phyloP scores from a whole-genome alignment of 2,113 vertebrate genomes.

The Tamias sibiricus region DNA sequence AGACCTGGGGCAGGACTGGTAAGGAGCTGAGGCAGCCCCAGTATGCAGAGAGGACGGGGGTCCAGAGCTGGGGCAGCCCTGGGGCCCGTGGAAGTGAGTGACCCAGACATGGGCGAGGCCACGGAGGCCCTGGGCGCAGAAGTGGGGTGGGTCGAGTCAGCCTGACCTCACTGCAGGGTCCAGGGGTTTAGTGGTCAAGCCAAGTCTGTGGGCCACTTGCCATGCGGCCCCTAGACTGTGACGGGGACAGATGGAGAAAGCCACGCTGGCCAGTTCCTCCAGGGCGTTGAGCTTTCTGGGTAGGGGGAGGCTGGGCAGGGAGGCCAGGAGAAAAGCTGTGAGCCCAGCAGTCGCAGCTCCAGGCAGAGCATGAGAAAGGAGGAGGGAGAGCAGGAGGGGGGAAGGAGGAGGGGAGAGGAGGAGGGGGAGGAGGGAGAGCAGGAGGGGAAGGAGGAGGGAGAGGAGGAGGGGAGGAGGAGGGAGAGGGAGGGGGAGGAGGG shows the following conservation, averaged over 20 bases:
- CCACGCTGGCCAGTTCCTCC: background rate
- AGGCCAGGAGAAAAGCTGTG: background rate
- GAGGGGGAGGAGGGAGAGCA: too few species aligned
- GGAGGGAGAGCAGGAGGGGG: too few species aligned
- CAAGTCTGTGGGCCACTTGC: rapidly evolving
- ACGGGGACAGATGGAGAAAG: rapidly evolving
- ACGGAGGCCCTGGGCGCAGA: background rate
- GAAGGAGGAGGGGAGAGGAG: too few species aligned
- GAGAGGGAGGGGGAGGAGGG: too few species aligned
- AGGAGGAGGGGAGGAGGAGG: too few species aligned
- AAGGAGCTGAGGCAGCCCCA: background rate
- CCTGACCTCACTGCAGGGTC: background rate
- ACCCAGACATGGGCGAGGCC: background rate
- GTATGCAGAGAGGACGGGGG: rapidly evolving
- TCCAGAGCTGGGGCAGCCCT: background rate
- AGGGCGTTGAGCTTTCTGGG: too few species aligned
- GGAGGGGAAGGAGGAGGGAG: too few species aligned
- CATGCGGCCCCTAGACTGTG: rapidly evolving
- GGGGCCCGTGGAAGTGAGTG: background rate
- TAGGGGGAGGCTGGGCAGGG: too few species aligned
- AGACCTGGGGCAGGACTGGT: background rate
- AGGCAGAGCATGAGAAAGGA: background rate
- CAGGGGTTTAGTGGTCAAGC: background rate
- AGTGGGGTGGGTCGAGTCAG: background rate
- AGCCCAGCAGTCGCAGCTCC: rapidly evolving